Base-by-base conservation (phyloP, 2,113 vertebrate genomes). In the Pleuronectes platessa region DNA sequence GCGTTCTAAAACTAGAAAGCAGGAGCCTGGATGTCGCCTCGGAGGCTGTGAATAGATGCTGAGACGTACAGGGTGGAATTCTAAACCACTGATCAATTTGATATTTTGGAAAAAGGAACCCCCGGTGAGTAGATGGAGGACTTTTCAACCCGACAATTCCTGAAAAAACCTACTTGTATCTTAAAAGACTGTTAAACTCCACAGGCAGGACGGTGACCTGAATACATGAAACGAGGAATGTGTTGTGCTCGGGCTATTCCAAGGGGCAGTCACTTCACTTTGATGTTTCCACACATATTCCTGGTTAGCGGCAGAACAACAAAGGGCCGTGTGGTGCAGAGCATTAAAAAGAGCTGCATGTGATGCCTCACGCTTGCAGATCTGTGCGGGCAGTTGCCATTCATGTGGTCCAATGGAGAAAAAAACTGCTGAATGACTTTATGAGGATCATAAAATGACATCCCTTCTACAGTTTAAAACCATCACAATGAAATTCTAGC, bases 231-330 rank as follows among this genome's bases (percentile, higher is more conserved):
- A 55, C 10, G 6, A 42, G 0, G 10, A 13, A 31, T 65, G 11
- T 1, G 47, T 66, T 60, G 42, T 68, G 55, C 53, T 56, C 10
- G 70, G 68, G 68, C 78, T 76, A 78, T 24, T 31, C 42, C 42
- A 27, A 56, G 68, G 68, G 53, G 68, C 72, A 72, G 42, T 58
- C 5, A 27, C 59, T 84, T 56, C 62, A 56, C 82, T 90, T 90
- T 93, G 86, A 92, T 68, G 83, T 84, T 72, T 70, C 23, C 23
- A 58, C 72, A 66, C 42, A 58, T 78, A 82, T 70, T 80, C 68
- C 73, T 82, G 82, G 81, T 86, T 69, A 71, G 84, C 68, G 7
- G 68, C 61, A 71, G 66, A 82, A 79, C 83, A 88, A 84, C 83
- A 85, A 88, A 89, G 70, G 45, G 56, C 74, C 74, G 84, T 76